Conservation (phyloP, 92 coral and sea anemone species). For the Diadumene lineata region DNA sequence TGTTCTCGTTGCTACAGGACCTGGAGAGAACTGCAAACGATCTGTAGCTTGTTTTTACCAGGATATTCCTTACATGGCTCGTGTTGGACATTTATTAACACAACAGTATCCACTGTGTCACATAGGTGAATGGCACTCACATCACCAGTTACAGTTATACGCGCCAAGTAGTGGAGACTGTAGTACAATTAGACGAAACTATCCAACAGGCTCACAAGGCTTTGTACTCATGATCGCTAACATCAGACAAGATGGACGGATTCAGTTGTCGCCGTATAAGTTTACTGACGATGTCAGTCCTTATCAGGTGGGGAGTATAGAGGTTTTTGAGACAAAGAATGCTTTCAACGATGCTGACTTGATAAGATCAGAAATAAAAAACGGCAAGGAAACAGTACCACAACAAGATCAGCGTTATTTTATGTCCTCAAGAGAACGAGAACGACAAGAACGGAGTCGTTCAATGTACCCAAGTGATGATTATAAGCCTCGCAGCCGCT, state of each 20-base stretch:
- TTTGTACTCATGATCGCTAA: slow-evolving; percentile 87
- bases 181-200: slow-evolving; percentile 69
- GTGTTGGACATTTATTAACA: slow-evolving; percentile 69
- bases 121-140: slow-evolving; percentile 97
- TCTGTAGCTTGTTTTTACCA: slow-evolving; percentile 71
- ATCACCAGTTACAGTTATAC: slow-evolving; percentile 64
- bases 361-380: neutral
- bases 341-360: slow-evolving; percentile 20
- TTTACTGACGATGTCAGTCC: slow-evolving; percentile 32
- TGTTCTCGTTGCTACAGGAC: slow-evolving; percentile 74
- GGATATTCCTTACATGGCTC: slow-evolving; percentile 70
- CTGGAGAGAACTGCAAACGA: slow-evolving; percentile 73
- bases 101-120: slow-evolving; percentile 73
- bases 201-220: slow-evolving; percentile 72
- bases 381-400: slow-evolving; percentile 16
- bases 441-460: neutral
- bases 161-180: slow-evolving; percentile 89
- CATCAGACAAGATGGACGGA: slow-evolving; percentile 27
- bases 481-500: neutral
- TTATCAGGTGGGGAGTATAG: slow-evolving; percentile 32
- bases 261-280: slow-evolving; percentile 63
- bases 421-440: neutral
- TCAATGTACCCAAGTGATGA: neutral
- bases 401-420: neutral
- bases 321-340: slow-evolving; percentile 1